phyloP scores from a whole-genome alignment of 2,113 vertebrate species.

The Daphoenositta chrysoptera region DNA sequence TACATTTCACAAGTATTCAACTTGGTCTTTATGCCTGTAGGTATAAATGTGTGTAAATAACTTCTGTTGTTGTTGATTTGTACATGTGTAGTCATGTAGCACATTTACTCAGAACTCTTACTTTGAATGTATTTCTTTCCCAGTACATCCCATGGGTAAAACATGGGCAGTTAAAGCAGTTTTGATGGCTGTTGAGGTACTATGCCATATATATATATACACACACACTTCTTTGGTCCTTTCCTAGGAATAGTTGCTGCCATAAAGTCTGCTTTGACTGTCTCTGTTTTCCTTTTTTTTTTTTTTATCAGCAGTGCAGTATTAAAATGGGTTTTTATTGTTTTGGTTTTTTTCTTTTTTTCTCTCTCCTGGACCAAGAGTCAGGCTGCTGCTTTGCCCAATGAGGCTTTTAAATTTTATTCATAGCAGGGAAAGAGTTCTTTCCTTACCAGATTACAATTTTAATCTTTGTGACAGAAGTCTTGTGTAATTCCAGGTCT shows the following conservation, averaged over 20 bases:
- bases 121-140: constrained; percentile 41
- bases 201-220: not conserved
- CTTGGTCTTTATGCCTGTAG: not conserved
- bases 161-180: not conserved
- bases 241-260: not conserved
- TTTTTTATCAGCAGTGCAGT: not conserved
- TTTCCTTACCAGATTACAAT: not conserved
- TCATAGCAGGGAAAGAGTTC: not conserved
- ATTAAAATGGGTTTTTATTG: not conserved
- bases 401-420: not conserved
- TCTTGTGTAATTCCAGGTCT: not conserved
- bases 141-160: not conserved
- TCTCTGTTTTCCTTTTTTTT: not conserved
- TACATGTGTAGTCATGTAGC: not conserved
- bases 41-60: constrained; percentile 3
- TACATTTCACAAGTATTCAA: constrained; percentile 32
- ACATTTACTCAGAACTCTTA: not conserved
- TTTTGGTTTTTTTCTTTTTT: not conserved
- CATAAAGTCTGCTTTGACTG: not conserved
- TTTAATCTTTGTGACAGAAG: not conserved
- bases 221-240: not conserved
- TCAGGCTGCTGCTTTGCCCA: constrained; percentile 23
- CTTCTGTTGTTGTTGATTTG: not conserved
- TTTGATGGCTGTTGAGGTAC: not conserved
- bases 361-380: not conserved